Evolutionary conservation across 2,888 invertebrate species (phyloP).

Genomic region (Argyresthia goedartella): DNA sequence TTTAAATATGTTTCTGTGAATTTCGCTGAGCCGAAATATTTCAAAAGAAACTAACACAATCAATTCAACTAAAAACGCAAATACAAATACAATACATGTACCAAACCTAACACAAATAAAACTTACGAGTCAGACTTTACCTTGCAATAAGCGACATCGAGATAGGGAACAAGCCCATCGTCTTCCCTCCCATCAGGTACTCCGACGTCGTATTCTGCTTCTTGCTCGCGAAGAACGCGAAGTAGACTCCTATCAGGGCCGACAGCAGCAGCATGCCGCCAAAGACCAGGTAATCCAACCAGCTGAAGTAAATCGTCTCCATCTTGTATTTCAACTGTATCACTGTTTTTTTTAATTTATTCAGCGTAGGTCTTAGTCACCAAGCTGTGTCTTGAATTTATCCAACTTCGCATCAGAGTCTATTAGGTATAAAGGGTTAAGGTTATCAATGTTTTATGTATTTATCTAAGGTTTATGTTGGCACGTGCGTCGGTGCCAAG

Average conservation of each 20-base stretch:
- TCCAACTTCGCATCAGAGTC: no score
- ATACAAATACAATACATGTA: no score
- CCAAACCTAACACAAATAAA: not conserved
- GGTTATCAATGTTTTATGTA: no score
- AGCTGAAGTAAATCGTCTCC: constrained; percentile 66
- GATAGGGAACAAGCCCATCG: constrained; percentile 83
- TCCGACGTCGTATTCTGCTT: constrained; percentile 79
- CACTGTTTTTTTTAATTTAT: no score
- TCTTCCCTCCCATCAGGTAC: constrained; percentile 81
- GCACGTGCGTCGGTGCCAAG: not conserved
- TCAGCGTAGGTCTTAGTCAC: no score
- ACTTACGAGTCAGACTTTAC: constrained; percentile 64
- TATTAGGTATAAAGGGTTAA: no score
- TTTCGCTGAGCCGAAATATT: no score
- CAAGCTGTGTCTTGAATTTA: no score
- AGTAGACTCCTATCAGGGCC: constrained; percentile 77
- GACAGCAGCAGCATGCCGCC: constrained; percentile 75
- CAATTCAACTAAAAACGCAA: no score
- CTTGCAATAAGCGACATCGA: constrained; percentile 84
- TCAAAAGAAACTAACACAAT: no score
- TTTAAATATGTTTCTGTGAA: no score
- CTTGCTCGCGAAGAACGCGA: constrained; percentile 76
- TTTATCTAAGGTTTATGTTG: not conserved
- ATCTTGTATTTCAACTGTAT: constrained; percentile 19
- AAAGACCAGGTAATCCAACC: constrained; percentile 76